Conservation (phyloP, 64 coral and sea anemone species). For the Hydrozoanthus tunicans region DNA sequence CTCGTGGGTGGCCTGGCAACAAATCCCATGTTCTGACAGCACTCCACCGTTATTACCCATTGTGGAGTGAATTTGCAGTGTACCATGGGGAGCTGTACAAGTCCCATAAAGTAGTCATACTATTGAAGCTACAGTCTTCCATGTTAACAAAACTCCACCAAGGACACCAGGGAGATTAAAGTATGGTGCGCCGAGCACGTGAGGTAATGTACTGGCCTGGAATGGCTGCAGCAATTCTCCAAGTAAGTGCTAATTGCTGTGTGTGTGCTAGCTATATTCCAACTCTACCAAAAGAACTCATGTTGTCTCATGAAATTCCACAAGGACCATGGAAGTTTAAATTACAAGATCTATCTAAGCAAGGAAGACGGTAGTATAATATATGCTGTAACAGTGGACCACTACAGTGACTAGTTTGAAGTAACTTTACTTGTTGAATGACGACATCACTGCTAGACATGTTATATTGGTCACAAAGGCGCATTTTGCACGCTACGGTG, state of each 20-base stretch:
- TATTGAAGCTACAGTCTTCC: constrained; percentile 43
- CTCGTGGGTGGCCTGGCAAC: constrained; percentile 4
- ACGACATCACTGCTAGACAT: constrained; percentile 5
- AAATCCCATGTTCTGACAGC: constrained; percentile 48
- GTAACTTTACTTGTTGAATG: not conserved
- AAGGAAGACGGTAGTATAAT: constrained; percentile 19
- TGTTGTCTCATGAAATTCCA: constrained; percentile 60
- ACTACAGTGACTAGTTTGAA: constrained; percentile 28
- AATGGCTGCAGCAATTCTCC: constrained; percentile 58
- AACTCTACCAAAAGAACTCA: constrained; percentile 45
- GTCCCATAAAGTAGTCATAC: constrained; percentile 61
- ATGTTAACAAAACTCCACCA: constrained; percentile 27
- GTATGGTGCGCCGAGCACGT: constrained; percentile 2
- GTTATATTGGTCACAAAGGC: constrained; percentile 34
- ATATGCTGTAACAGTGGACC: constrained; percentile 32
- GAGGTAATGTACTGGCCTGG: constrained; percentile 56
- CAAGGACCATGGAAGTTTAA: constrained; percentile 41
- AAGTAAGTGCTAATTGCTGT: constrained; percentile 41
- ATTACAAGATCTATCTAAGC: constrained; percentile 49
- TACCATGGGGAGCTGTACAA: constrained; percentile 61
- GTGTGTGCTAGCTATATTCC: constrained; percentile 42
- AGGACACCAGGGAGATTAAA: constrained; percentile 7
- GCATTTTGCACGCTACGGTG: not conserved
- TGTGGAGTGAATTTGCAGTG: constrained; percentile 51
- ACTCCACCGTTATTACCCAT: constrained; percentile 53